Base-by-base conservation (phyloP, 2,888 invertebrate species). In the Acleris emargana region DNA sequence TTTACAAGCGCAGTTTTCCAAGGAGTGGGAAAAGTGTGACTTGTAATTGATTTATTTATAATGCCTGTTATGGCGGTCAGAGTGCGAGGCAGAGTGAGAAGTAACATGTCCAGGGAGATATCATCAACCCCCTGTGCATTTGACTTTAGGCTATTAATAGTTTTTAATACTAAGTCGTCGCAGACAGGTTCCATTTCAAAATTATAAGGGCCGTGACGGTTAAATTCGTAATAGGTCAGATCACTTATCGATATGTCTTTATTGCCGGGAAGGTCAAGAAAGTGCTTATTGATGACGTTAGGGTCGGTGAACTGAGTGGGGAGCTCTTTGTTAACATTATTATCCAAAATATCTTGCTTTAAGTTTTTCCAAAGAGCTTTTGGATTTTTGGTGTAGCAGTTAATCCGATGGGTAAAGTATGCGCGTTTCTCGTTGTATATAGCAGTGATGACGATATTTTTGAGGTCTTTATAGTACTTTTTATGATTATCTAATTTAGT, bases 291-390 rank as follows among this genome's bases (percentile, higher is more conserved):
- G 7, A 52, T 52, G 9, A 25, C 13, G 5, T 25, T 5, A 1
- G 51, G 51, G 16, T 52, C 51, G 3, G 5, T 16, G n/a, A 52
- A 28, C 13, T 52, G 22, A 5, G 0, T 1, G 2, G 51, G 51
- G 0, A 52, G 11, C 13, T 52, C 25, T 1, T 16, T 5, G 6
- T 52, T 25, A 5, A 5, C 25, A n/a, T n/a, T 16, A 28, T 16
- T 25, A 17, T 52, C 25, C 5, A 38, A 9, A 32, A 53, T n/a
- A 18, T 53, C 18, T 53, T 38, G 13, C 17, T 53, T 53, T 53
- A 53, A 11, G 2, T 53, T 32, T 38, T 53, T 53, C 53, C 53
- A 53, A 4, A 53, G 9, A 18, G 18, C 11, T 18, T 38, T 53
- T 11, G 53, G 9, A 18, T 32, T 11, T 17, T 18, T 53, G 7